phyloP scores from a whole-genome alignment of 2,888 invertebrate genomes.

The Acanthosoma haemorrhoidale region DNA sequence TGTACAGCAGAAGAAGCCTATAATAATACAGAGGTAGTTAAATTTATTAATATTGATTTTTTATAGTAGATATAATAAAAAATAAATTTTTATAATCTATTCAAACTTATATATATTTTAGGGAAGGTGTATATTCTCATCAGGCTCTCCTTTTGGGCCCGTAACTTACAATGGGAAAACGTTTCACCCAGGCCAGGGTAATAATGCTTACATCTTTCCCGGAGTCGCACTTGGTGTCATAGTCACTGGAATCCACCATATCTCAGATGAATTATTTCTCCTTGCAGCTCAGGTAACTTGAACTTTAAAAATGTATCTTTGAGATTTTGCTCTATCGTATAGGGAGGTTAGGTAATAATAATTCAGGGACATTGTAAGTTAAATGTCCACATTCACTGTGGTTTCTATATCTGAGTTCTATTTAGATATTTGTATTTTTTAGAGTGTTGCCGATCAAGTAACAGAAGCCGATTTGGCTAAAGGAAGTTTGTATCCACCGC shows the following conservation, averaged over 20 bases:
- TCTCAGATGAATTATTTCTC: constrained; percentile 89
- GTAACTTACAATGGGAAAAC: constrained; percentile 72
- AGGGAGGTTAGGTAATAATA: no score
- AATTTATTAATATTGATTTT: constrained; percentile 42
- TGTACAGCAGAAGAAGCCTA: constrained; percentile 97
- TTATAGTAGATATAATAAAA: background rate
- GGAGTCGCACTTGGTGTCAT: constrained; percentile 93
- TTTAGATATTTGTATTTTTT: constrained; percentile 39
- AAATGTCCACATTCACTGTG: no score
- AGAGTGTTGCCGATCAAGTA: constrained; percentile 79
- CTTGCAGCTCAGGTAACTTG: constrained; percentile 77
- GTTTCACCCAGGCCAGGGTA: constrained; percentile 90
- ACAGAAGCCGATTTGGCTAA: constrained; percentile 70
- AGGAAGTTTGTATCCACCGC: constrained; percentile 90
- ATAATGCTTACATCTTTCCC: constrained; percentile 96
- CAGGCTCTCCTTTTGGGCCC: constrained; percentile 92
- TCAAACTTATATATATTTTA: constrained; percentile 1
- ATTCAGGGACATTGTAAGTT: no score
- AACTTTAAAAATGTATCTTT: no score
- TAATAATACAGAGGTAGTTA: constrained; percentile 69
- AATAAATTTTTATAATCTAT: no score
- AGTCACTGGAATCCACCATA: constrained; percentile 84
- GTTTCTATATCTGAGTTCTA: no score
- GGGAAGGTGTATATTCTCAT: constrained; percentile 87
- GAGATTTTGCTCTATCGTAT: no score